Conservation (phyloP, 2,113 vertebrate species). For the Epinephelus moara region DNA sequence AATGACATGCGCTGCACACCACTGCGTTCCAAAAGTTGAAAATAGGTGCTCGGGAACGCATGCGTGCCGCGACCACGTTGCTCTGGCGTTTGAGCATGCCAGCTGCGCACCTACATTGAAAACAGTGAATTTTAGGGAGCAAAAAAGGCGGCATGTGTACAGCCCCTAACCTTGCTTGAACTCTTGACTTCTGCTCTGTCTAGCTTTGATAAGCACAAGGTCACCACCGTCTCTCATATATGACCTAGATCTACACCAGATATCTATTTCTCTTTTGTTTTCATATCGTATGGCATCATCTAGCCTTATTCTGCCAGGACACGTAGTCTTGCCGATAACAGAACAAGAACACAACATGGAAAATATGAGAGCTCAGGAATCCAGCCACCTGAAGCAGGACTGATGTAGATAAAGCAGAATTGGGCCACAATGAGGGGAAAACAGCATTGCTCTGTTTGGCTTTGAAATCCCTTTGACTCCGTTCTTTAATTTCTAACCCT, state of each 20-base stretch:
- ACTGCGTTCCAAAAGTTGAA: no score
- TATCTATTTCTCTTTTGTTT: slow-evolving; percentile 64
- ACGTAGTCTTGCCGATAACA: slow-evolving; percentile 66
- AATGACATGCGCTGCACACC: no score
- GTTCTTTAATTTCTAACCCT: background rate
- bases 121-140: no score
- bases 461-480: slow-evolving; percentile 23
- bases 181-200: slow-evolving; percentile 8
- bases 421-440: slow-evolving; percentile 33
- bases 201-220: slow-evolving; percentile 32
- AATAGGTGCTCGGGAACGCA: no score
- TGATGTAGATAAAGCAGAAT: slow-evolving; percentile 65
- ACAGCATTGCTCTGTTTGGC: slow-evolving; percentile 3
- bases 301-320: slow-evolving; percentile 70
- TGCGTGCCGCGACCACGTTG: no score
- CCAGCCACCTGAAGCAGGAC: slow-evolving; percentile 66
- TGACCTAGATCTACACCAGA: slow-evolving; percentile 59
- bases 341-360: slow-evolving; percentile 54
- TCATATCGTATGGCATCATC: slow-evolving; percentile 65
- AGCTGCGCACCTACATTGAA: no score
- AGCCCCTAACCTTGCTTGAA: background rate
- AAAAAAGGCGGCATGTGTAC: no score
- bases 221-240: slow-evolving; percentile 40
- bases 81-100: no score
- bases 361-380: slow-evolving; percentile 70